These are phyloP conservation scores for Uria aalge DNA, from an alignment of 2,113 vertebrate genomes.

Conservation along the genomic window DNA sequence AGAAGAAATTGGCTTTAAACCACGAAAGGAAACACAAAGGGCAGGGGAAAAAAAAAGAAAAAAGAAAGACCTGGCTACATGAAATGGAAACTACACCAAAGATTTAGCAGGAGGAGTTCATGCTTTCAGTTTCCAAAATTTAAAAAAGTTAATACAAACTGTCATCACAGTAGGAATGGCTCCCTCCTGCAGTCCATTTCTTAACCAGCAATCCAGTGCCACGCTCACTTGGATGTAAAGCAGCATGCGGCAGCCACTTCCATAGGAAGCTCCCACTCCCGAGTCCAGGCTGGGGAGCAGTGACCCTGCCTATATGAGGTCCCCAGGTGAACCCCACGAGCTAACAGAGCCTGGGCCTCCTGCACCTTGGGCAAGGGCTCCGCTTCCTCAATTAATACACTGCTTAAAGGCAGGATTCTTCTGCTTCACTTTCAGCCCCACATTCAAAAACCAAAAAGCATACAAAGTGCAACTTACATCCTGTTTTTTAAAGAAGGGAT, in stretches of 20 bases:
- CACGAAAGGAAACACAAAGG: not conserved
- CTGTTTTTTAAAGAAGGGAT: not conserved
- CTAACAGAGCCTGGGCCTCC: not conserved
- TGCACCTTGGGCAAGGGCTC: not conserved
- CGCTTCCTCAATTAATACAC: accelerated
- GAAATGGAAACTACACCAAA: not conserved
- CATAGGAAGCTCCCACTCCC: not conserved
- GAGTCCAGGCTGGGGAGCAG: not conserved
- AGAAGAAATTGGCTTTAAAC: not conserved
- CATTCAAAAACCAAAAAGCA: not conserved
- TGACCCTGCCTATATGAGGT: accelerated
- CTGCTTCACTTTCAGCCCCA: not conserved
- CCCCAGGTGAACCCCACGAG: not conserved
- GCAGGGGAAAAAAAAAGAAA: too few relatives aligned
- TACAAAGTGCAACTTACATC: not conserved
- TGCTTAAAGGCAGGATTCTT: not conserved
- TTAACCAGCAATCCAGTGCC: not conserved
- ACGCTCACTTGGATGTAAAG: accelerated
- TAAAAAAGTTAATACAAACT: not conserved
- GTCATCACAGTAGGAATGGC: accelerated
- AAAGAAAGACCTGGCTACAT: not conserved
- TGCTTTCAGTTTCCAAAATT: not conserved
- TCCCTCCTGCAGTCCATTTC: not conserved
- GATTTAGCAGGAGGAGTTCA: not conserved
- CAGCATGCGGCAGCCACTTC: accelerated